Evolutionary conservation across 2,888 invertebrate genomes (phyloP).

Genomic region (Troides helena): DNA sequence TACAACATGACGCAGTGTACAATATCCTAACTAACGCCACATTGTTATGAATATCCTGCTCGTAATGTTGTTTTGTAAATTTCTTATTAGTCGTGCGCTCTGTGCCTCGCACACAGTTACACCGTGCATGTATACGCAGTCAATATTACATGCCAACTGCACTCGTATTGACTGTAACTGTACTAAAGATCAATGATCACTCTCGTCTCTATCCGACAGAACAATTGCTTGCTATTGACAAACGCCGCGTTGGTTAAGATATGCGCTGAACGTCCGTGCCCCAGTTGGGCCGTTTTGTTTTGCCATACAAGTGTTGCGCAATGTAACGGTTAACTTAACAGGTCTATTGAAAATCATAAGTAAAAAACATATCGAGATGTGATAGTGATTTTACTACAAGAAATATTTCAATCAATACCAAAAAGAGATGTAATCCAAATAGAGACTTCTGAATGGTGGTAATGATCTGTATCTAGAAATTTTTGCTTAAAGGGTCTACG

Average conservation of each 20-base stretch:
- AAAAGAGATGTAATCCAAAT: too few species aligned
- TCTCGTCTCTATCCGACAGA: conserved; percentile 15
- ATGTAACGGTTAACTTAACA: not conserved
- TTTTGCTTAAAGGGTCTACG: too few species aligned
- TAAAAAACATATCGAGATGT: not conserved
- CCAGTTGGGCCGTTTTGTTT: conserved; percentile 15
- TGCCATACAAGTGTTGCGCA: conserved; percentile 14
- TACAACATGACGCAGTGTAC: too few species aligned
- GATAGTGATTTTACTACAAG: not conserved
- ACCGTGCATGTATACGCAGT: not conserved
- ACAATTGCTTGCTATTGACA: conserved; percentile 25
- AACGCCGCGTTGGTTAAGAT: conserved; percentile 12
- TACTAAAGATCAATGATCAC: not conserved
- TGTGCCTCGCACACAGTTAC: not conserved
- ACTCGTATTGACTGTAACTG: not conserved
- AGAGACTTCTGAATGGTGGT: too few species aligned
- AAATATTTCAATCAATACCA: not conserved
- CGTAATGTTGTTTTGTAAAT: too few species aligned
- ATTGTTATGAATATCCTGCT: too few species aligned
- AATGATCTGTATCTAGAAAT: too few species aligned
- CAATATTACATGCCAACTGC: not conserved
- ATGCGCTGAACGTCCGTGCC: conserved; percentile 26
- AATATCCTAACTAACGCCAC: too few species aligned
- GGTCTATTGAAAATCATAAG: not conserved
- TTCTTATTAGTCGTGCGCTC: not conserved